phyloP scores from a whole-genome alignment of 2,113 vertebrate genomes.

The Triplophysa siluroides region DNA sequence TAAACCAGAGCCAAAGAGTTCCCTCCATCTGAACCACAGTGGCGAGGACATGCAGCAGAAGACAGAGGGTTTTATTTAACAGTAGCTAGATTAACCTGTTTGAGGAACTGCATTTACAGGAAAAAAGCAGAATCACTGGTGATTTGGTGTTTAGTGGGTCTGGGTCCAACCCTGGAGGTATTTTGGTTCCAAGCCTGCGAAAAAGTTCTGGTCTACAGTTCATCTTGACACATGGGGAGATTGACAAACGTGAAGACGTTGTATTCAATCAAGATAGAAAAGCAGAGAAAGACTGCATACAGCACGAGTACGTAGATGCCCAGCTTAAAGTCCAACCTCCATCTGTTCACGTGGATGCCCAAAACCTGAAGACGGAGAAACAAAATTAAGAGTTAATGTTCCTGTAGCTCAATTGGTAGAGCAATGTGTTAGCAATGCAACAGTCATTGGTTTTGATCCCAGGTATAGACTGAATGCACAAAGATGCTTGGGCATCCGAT shows the following conservation, averaged over 20 bases:
- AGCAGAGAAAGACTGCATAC: constrained; percentile 84
- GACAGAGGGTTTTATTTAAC: constrained; percentile 21
- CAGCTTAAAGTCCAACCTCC: constrained; percentile 84
- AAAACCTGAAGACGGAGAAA: constrained; percentile 72
- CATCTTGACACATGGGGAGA: constrained; percentile 85
- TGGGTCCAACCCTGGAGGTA: constrained; percentile 11
- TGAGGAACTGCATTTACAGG: background rate
- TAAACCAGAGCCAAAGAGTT: background rate
- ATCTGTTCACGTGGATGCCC: constrained; percentile 85
- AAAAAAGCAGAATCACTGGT: constrained; percentile 5
- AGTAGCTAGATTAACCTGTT: constrained; percentile 2
- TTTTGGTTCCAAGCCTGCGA: constrained; percentile 19
- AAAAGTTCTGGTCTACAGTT: constrained; percentile 6
- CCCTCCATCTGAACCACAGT: constrained; percentile 17
- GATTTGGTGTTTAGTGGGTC: background rate
- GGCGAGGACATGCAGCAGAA: constrained; percentile 4
- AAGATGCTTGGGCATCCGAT: too few species aligned
- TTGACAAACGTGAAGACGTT: constrained; percentile 92
- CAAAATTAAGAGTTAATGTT: background rate
- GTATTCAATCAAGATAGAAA: constrained; percentile 88
- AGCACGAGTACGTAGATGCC: constrained; percentile 83
- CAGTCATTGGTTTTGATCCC: too few species aligned
- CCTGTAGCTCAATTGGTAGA: too few species aligned
- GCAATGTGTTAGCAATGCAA: too few species aligned
- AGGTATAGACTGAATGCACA: too few species aligned